Conservation (phyloP, 1,140 invertebrate genomes). For the Diachasmimorpha longicaudata region DNA sequence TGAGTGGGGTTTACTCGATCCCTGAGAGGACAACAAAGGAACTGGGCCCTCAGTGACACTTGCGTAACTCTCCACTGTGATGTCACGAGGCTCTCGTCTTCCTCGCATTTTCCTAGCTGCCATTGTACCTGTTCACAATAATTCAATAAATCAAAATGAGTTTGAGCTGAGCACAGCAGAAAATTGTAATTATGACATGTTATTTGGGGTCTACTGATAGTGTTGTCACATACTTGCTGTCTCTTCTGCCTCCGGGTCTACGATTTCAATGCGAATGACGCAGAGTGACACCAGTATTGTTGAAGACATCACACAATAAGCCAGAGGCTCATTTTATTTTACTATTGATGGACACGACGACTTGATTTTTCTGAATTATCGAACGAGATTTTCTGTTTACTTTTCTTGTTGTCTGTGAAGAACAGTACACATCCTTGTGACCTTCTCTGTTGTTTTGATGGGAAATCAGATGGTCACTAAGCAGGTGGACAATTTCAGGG, state of each 20-base stretch:
- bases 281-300: conserved; percentile 65
- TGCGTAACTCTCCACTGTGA: conserved; percentile 72
- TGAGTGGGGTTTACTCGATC: conserved; percentile 48
- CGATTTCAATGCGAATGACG: conserved; percentile 67
- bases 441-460: not conserved
- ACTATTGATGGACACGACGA: not conserved
- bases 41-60: conserved; percentile 58
- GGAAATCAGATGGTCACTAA: not conserved
- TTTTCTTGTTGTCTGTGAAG: not conserved
- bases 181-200: not conserved
- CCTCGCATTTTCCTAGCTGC: conserved; percentile 63
- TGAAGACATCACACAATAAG: conserved; percentile 53
- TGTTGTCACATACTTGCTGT: conserved; percentile 43
- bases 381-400: not conserved
- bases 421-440: not conserved
- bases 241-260: conserved; percentile 51
- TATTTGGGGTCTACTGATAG: not conserved
- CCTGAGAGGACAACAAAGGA: conserved; percentile 38
- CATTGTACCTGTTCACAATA: conserved; percentile 37
- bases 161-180: too few relatives aligned
- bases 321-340: conserved; percentile 29
- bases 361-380: not conserved
- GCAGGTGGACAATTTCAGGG: not conserved
- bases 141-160: not conserved
- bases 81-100: conserved; percentile 66